Percentiles rank a stretch among this genome's conserved stretches.
phyloP scores from a whole-genome alignment of 2,113 vertebrate species.

The Channa maculata region DNA sequence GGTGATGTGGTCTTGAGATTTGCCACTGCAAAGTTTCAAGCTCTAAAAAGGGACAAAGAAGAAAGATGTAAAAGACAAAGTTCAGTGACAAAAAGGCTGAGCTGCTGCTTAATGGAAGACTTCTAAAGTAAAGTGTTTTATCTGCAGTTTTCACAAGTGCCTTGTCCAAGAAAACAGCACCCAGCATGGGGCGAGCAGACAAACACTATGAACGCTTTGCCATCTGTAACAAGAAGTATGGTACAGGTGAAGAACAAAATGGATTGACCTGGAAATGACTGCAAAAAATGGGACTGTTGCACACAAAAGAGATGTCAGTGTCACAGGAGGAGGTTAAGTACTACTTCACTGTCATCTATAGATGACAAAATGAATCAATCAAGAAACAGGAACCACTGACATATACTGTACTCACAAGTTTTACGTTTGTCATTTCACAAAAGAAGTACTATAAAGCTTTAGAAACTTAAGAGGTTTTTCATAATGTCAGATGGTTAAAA shows the following conservation, averaged over 20 bases:
- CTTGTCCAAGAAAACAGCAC: no score
- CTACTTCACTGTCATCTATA: constrained; percentile 35
- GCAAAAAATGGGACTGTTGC: constrained; percentile 4
- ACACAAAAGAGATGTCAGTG: constrained; percentile 34
- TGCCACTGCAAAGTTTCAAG: no score
- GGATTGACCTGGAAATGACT: constrained; percentile 24
- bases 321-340: constrained; percentile 28
- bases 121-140: constrained; percentile 12
- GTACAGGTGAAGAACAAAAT: constrained; percentile 23
- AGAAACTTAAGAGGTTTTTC: no score
- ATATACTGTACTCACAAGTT: neutral
- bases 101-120: neutral
- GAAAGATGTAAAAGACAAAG: neutral
- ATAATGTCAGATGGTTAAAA: no score
- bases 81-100: neutral
- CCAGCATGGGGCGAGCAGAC: neutral
- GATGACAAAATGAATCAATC: constrained; percentile 45
- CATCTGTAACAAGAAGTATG: constrained; percentile 21
- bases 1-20: no score
- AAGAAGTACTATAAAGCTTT: no score
- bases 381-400: neutral
- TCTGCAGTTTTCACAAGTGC: constrained; percentile 21
- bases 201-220: constrained; percentile 6
- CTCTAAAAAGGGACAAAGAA: neutral
- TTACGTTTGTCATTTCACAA: neutral